Percentiles rank a stretch among this genome's conserved stretches.
Evolutionary conservation across 2,797 vertebrate species (phyloP).

Genomic region (Characodon lateralis): DNA sequence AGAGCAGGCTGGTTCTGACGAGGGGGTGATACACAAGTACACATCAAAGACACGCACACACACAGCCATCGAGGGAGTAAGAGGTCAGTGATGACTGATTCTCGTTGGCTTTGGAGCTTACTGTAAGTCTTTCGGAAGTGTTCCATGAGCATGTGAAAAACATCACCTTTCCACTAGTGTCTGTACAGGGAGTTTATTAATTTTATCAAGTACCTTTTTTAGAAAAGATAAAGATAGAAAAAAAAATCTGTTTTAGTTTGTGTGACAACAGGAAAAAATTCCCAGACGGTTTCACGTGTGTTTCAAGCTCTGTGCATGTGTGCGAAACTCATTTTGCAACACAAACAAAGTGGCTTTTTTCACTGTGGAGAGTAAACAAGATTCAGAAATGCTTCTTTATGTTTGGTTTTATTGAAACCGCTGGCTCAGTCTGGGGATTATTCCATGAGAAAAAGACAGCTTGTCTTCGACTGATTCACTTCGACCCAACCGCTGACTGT

Average conservation of each 20-base stretch:
- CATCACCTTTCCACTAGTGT: conserved; percentile 40
- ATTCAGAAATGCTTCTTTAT: conserved; percentile 55
- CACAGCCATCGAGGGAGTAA: conserved; percentile 55
- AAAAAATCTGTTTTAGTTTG: conserved; percentile 24
- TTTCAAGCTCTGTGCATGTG: conserved; percentile 56
- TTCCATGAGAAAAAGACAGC: conserved; percentile 10
- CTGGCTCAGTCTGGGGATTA: conserved; percentile 25
- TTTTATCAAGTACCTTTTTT: conserved; percentile 37
- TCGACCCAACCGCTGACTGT: neutral
- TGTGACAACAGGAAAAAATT: conserved; percentile 57
- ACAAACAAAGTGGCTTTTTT: conserved; percentile 58
- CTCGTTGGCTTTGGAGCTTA: conserved; percentile 24
- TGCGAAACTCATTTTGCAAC: conserved; percentile 47
- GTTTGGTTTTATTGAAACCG: conserved; percentile 28
- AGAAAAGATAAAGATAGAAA: conserved; percentile 28
- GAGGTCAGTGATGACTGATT: conserved; percentile 32
- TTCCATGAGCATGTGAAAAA: conserved; percentile 62
- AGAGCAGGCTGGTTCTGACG: conserved; percentile 42
- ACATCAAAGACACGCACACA: conserved; percentile 53
- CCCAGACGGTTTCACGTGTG: conserved; percentile 54
- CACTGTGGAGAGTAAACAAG: conserved; percentile 54
- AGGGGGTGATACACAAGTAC: conserved; percentile 20
- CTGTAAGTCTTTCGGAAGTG: conserved; percentile 53
- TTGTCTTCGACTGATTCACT: conserved; percentile 10
- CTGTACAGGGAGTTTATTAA: conserved; percentile 49